phyloP scores from a whole-genome alignment of 1,140 invertebrate genomes.

The Drosophila busckii region DNA sequence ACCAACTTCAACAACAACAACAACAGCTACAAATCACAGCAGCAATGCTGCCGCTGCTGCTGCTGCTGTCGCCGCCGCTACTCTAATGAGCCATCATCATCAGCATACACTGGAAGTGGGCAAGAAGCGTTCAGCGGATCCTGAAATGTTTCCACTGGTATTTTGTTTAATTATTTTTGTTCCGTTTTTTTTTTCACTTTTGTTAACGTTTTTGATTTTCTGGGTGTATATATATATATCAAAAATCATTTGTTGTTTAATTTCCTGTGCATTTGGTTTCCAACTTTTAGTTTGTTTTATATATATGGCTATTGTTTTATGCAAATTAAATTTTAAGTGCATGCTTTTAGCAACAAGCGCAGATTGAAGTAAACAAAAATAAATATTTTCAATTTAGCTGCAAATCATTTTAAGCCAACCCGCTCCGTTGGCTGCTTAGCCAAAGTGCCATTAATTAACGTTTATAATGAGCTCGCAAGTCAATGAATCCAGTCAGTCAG shows the following conservation, averaged over 20 bases:
- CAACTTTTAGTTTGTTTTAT: constrained; percentile 12
- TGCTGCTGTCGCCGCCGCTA: constrained; percentile 79
- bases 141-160: constrained; percentile 92
- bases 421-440: constrained; percentile 31
- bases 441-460: constrained; percentile 63
- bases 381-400: too few species aligned
- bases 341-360: constrained; percentile 1
- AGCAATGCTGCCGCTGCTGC: constrained; percentile 79
- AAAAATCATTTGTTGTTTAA: constrained; percentile 24
- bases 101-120: constrained; percentile 82
- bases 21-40: constrained; percentile 81
- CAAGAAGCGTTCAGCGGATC: constrained; percentile 87
- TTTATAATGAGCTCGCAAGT: constrained; percentile 36
- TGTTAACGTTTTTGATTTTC: constrained; percentile 23
- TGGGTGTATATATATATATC: constrained; percentile 12
- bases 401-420: too few species aligned
- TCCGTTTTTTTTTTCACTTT: constrained; percentile 24
- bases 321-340: not conserved
- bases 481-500: constrained; percentile 5
- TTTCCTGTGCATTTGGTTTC: constrained; percentile 12
- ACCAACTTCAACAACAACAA: constrained; percentile 67
- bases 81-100: constrained; percentile 59
- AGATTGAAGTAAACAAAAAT: too few species aligned
- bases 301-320: constrained; percentile 2
- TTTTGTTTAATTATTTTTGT: constrained; percentile 70